These are phyloP conservation scores for Lycocerus yunnanus DNA, from an alignment of 2,888 invertebrate species.

Conservation along the genomic window DNA sequence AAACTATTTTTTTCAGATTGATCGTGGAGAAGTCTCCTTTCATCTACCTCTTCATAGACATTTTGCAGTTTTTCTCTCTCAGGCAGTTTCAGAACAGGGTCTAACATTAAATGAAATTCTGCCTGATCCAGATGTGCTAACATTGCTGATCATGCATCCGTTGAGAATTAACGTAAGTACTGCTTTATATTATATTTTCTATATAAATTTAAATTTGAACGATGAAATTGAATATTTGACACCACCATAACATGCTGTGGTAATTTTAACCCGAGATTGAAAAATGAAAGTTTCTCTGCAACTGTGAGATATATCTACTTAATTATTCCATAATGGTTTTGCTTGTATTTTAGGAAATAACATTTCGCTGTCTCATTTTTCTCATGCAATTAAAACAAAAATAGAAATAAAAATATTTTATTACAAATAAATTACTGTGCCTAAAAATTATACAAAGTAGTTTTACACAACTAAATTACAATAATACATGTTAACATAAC, in stretches of 20 bases:
- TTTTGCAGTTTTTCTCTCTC: slow-evolving; percentile 83
- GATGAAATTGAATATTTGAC: too few species aligned
- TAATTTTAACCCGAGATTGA: background rate
- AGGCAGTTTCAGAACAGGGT: slow-evolving; percentile 81
- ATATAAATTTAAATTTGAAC: background rate
- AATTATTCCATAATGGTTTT: too few species aligned
- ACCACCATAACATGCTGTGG: too few species aligned
- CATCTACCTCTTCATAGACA: slow-evolving; percentile 97
- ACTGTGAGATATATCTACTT: background rate
- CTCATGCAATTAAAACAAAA: background rate
- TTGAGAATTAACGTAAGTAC: slow-evolving; percentile 85
- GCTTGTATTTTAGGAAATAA: too few species aligned
- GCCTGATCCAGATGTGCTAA: slow-evolving; percentile 77
- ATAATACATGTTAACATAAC: background rate
- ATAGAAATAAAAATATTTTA: background rate
- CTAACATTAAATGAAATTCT: slow-evolving; percentile 77
- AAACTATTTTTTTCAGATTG: slow-evolving; percentile 62
- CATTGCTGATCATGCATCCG: slow-evolving; percentile 88
- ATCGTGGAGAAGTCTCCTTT: slow-evolving; percentile 88
- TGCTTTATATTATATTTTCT: background rate
- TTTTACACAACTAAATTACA: background rate
- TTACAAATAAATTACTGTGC: background rate
- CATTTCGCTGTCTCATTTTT: background rate
- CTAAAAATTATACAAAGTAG: background rate
- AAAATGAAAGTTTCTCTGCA: background rate